Evolutionary conservation across 2,888 invertebrate species (phyloP).

Genomic region (Morinoia aosen): DNA sequence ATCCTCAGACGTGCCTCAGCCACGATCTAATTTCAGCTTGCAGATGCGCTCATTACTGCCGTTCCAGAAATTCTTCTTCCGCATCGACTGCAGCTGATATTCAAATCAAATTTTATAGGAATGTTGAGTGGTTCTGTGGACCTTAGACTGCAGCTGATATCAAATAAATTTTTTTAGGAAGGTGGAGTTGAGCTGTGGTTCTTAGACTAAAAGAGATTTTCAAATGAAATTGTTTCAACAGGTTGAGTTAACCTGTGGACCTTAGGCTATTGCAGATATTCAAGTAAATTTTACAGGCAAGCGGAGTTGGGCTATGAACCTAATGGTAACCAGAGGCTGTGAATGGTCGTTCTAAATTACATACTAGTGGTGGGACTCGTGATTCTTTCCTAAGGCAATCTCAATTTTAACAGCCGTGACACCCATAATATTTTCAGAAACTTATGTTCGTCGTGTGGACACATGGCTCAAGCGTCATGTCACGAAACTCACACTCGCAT

Average conservation of each 20-base stretch:
- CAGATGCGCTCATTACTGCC: not conserved
- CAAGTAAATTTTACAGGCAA: not conserved
- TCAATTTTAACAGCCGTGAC: not conserved
- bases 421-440: no score
- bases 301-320: not conserved
- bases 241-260: no score
- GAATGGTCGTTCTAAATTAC: not conserved
- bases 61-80: constrained; percentile 13
- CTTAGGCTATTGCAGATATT: not conserved
- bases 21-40: not conserved
- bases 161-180: no score
- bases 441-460: no score
- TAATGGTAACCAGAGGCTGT: not conserved
- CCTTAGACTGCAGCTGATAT: no score
- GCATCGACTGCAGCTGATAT: not conserved
- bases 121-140: not conserved
- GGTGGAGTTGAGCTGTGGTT: no score
- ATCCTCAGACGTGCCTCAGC: constrained; percentile 13
- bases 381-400: not conserved
- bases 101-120: not conserved
- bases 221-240: no score
- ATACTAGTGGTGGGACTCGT: not conserved
- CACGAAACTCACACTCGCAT: not conserved
- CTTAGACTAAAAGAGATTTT: no score
- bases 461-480: not conserved